Conservation (phyloP, 30 jellyfish, hydroid and myxozoan species). For the Haliclystus octoradiatus region DNA sequence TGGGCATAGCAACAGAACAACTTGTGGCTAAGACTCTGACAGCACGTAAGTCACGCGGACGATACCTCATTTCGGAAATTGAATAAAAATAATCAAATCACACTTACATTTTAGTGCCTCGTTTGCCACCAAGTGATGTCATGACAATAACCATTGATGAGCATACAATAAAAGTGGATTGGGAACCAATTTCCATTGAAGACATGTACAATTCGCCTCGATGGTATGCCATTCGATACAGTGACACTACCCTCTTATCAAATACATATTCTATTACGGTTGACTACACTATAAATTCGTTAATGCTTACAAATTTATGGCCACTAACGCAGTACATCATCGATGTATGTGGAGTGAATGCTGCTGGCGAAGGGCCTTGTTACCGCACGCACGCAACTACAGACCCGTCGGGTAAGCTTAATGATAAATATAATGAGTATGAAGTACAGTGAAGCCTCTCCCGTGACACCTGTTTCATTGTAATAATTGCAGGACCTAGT, state of each 20-base stretch:
- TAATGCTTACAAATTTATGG: conserved; percentile 9
- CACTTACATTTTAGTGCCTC: conserved; percentile 39
- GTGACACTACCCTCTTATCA: conserved; percentile 5
- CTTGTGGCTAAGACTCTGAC: not conserved
- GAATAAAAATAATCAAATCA: too few species aligned
- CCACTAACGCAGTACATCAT: conserved; percentile 43
- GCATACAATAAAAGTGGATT: conserved; percentile 21
- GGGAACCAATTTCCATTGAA: conserved; percentile 26
- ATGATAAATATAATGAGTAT: too few species aligned
- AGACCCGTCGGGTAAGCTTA: not conserved
- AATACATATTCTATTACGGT: conserved; percentile 8
- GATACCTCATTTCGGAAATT: too few species aligned
- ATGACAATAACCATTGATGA: conserved; percentile 24
- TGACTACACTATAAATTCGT: conserved; percentile 2
- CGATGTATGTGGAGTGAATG: conserved; percentile 39
- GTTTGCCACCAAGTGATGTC: conserved; percentile 42
- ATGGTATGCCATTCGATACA: conserved; percentile 23
- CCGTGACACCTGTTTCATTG: not conserved
- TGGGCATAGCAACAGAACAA: not conserved
- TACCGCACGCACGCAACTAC: conserved; percentile 29
- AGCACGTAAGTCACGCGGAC: not conserved
- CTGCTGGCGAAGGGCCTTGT: conserved; percentile 68
- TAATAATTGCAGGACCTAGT: not conserved
- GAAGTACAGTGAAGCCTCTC: too few species aligned
- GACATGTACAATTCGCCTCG: conserved; percentile 44